Base-by-base conservation (phyloP, 2,888 invertebrate species). In the Mesochorus sp. region DNA sequence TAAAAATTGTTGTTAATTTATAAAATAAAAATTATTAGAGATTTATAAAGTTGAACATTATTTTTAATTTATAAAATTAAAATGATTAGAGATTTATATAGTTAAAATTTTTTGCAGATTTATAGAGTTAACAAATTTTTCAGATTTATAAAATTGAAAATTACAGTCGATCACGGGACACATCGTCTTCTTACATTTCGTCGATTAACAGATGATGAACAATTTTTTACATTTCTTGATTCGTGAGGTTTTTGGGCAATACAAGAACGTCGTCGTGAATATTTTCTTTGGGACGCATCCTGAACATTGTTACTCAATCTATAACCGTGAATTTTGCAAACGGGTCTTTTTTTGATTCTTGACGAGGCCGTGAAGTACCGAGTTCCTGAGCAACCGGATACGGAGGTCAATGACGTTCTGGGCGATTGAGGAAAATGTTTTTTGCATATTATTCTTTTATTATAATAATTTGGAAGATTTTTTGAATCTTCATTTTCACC, bases 321-420 rank as follows among this genome's bases (percentile, higher is more conserved):
- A 28, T 37, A 28, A 28, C 57, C 51, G n/a, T 74, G 74, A 66
- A 78, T 66, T 59, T 74, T 70, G 34, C 74, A 70, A 19, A 53
- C 44, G 10, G 4, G 12, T 17, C 8, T 37, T 6, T 44, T 59
- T 3, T 53, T 66, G 0, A 53, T 53, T 66, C 66, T 57, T 5
- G 77, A 70, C 5, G 77, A 73, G 12, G 77, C 64, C 12, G 73
- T 64, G 14, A 70, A 57, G 34, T 73, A 73, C 17, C 57, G 26
- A 2, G 62, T 73, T 26, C 57, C 57, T 8, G 77, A 73, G 19
- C 57, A 68, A 44, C 42, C 67, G 3, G 4, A 44, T 10, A 72
- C 42, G 0, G 77, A 59, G n/a, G 68, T 47, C 19, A 64, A 24
- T 1, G 77, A 64, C 1, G 34, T 68, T 28, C n/a, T 14, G 2